Conservation (phyloP, 2,888 invertebrate genomes). For the Maniola hyperantus region DNA sequence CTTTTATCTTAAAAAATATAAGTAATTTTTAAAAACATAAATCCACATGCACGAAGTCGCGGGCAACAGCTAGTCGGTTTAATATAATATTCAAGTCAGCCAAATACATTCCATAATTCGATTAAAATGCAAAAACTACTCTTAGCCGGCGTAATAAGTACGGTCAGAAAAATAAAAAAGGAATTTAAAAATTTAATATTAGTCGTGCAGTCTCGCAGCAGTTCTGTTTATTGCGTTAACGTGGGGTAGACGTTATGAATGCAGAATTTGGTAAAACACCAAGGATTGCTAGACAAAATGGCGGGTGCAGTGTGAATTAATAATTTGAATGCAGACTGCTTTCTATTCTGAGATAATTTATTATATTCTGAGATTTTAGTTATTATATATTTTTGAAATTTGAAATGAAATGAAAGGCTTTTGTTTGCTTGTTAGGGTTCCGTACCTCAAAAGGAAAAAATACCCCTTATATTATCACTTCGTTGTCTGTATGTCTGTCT, state of each 20-base stretch:
- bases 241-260: slow-evolving; percentile 10
- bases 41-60: too few relatives aligned
- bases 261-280: slow-evolving; percentile 12
- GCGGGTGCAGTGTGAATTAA: not conserved
- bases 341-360: not conserved
- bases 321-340: not conserved
- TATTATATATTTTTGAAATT: too few relatives aligned
- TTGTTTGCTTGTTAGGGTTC: too few relatives aligned
- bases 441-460: too few relatives aligned
- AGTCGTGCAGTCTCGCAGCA: not conserved
- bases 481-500: too few relatives aligned
- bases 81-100: not conserved
- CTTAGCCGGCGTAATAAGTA: slow-evolving; percentile 18
- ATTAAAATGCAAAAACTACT: not conserved
- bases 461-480: too few relatives aligned
- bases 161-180: slow-evolving; percentile 14
- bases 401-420: too few relatives aligned
- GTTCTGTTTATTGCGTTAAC: slow-evolving; percentile 15
- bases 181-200: slow-evolving; percentile 8
- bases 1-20: too few relatives aligned
- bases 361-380: not conserved
- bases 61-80: too few relatives aligned
- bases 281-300: not conserved
- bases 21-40: too few relatives aligned
- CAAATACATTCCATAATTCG: not conserved